Evolutionary conservation across 2,888 invertebrate genomes (phyloP), one percentile per base, ranked within the genome.

Genomic region (Fragum whitleyi): DNA sequence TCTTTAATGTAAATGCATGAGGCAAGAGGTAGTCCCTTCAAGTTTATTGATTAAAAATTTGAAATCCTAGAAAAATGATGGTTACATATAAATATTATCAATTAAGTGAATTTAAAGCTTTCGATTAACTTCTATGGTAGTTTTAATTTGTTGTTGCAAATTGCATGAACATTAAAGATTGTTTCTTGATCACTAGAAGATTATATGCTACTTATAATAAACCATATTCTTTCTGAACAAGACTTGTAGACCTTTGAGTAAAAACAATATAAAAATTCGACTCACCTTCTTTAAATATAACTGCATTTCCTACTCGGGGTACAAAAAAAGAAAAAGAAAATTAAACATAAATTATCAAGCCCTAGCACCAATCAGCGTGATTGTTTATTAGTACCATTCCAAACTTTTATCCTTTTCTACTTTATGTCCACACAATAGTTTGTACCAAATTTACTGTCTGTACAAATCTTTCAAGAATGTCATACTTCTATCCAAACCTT

Each of bases 1-100:
- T 74, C 81, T 81, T 81, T 74, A 47, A 77, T 81, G 81, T 77
- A 57, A 74, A 36, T 36, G 32, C 32, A 16, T 62, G 23, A 19
- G 51, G n/a, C 19, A n/a, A 28, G n/a, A 23, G 21, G 3, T 7
- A 9, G 42, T 69, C 29, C 42, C 16, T 51, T 7, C 3, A 51
- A 51, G 14, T n/a, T 51, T 9, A 36, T n/a, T n/a, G n/a, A n/a
- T n/a, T n/a, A n/a, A n/a, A n/a, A n/a, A n/a, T n/a, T n/a, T n/a
- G n/a, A n/a, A n/a, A n/a, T n/a, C n/a, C n/a, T n/a, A n/a, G n/a
- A n/a, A n/a, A n/a, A n/a, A n/a, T n/a, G n/a, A n/a, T n/a, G n/a
- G n/a, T n/a, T n/a, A n/a, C n/a, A n/a, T n/a, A n/a, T n/a, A n/a
- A n/a, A n/a, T n/a, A n/a, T n/a, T n/a, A n/a, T n/a, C n/a, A n/a